Evolutionary conservation across 2,797 vertebrate genomes (phyloP), one percentile per base, ranked within the genome.

Genomic region (Chanos chanos): DNA sequence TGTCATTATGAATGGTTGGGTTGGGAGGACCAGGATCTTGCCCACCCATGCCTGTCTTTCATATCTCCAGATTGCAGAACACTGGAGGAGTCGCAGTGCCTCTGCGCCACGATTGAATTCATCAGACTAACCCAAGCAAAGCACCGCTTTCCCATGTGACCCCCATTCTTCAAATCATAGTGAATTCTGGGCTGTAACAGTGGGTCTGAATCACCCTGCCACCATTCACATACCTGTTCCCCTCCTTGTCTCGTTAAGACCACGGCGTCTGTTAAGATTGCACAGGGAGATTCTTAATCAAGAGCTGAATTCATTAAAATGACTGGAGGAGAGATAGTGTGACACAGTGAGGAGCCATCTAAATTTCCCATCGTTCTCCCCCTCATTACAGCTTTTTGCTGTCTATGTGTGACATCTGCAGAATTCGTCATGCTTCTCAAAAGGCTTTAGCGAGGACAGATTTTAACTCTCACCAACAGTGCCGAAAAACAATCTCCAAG

Each of bases 111-210:
- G 70, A 71, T 30, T 73, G 55, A 36, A 80, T 87, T 84, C 74
- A 77, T 81, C 79, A 79, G 79, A 79, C 75, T 77, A 56, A 70
- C 74, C 61, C 68, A 75, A 74, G 77, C 73, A 66, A 77, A 81
- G 77, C 65, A 56, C 24, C 22, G 6, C 72, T 77, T 73, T 80
- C 78, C 78, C 71, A 73, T 77, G 60, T 16, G 33, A 72, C 75
- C 63, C 75, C 79, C 77, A 81, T 75, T 70, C 68, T 68, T 75
- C n/a, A n/a, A 85, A 86, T 84, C 79, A 85, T 78, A 80, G 71
- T 68, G 64, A 57, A 79, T 82, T 85, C 77, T n/a, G n/a, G n/a
- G n/a, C n/a, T n/a, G n/a, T n/a, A n/a, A n/a, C n/a, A n/a, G n/a
- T n/a, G 50, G 67, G 21, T 7, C 25, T 15, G 22, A 69, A 28